These are phyloP conservation scores for Cheilosia urbana DNA, from an alignment of 2,888 invertebrate genomes.

Conservation along the genomic window DNA sequence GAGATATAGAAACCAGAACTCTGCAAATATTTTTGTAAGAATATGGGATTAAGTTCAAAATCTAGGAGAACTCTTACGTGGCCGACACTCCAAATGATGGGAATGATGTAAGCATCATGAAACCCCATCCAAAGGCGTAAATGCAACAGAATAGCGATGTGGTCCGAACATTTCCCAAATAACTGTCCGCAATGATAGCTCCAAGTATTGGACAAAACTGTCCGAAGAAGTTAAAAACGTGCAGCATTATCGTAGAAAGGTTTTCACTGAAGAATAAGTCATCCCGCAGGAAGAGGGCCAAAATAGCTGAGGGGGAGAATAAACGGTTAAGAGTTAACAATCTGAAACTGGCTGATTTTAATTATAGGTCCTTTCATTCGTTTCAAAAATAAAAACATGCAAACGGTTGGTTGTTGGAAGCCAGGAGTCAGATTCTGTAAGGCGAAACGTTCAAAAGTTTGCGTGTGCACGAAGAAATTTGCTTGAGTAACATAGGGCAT, in stretches of 20 bases:
- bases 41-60: not conserved
- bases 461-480: too few relatives aligned
- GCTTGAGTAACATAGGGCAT: too few relatives aligned
- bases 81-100: constrained; percentile 79
- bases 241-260: constrained; percentile 86
- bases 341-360: too few relatives aligned
- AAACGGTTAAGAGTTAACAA: not conserved
- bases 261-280: constrained; percentile 85
- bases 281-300: constrained; percentile 87
- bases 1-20: constrained; percentile 85
- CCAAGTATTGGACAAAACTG: constrained; percentile 88
- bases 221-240: constrained; percentile 86
- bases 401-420: too few relatives aligned
- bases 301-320: constrained; percentile 85
- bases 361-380: too few relatives aligned
- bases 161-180: constrained; percentile 85
- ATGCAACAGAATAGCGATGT: constrained; percentile 86
- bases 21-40: constrained; percentile 80
- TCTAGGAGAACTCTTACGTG: constrained; percentile 76
- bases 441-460: too few relatives aligned
- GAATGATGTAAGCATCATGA: constrained; percentile 85
- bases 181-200: constrained; percentile 87
- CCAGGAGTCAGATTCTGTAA: too few relatives aligned
- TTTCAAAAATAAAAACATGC: not conserved
- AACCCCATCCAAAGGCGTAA: constrained; percentile 85